Base-by-base conservation (phyloP, 1,140 invertebrate genomes). In the Drosophila sulfurigaster region DNA sequence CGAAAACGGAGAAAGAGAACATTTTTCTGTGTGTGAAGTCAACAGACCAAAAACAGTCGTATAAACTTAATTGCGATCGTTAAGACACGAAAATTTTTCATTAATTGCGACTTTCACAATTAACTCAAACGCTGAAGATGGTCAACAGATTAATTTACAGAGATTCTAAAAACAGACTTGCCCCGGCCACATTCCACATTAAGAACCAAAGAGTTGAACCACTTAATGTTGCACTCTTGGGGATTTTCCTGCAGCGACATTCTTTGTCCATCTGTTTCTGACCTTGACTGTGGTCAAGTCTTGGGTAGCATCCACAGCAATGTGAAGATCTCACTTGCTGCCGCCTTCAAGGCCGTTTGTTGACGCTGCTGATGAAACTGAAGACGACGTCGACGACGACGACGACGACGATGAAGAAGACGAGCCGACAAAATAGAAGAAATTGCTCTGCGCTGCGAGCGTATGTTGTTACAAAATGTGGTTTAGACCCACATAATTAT, bases 281-380 rank as follows among this genome's bases (percentile, higher is more conserved):
- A 60, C 69, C 75, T 77, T 77, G 69, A 73, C 63, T 67, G 63
- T 63, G 75, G 51, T 73, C 70, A 73, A 66, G 74, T 46, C 43
- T 59, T 46, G 49, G 8, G 1, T 45, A 35, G 51, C 60, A 72
- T n/a, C 20, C 15, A 20, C 16, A 38, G 20, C 15, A n/a, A 30
- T 20, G 25, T 52, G 15, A 52, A 70, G 57, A 62, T 32, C 6
- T 51, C 35, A 32, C 45, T 66, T 51, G 54, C 35, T 20, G 32
- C 69, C 20, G 25, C 8, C 15, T 13, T 57, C 48, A 77, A 77
- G 75, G 75, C 28, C 75, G 63, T 63, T 57, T 68, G 16, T 67
- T 73, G 70, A 73, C 70, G 62, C 56, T 35, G 56, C 62, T 45
- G 52, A 75, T 32, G 51, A 32, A 30, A 54, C 48, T 11, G 30